These are phyloP conservation scores for Cosmia trapezina DNA, from an alignment of 2,888 invertebrate species.

Conservation along the genomic window DNA sequence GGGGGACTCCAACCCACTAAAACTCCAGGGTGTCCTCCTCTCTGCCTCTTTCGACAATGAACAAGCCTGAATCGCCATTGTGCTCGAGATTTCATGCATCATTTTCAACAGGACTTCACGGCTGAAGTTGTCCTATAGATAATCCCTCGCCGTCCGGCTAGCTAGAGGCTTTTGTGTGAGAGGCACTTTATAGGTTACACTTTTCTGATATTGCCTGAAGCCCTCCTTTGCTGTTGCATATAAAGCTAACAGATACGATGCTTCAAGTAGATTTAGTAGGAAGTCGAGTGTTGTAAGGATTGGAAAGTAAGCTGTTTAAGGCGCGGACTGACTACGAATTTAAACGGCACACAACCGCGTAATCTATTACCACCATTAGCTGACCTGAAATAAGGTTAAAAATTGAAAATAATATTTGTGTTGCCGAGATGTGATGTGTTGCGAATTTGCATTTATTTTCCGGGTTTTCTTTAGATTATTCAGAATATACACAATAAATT, in stretches of 20 bases:
- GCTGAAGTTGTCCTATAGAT: slow-evolving; percentile 27
- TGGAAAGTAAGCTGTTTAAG: not conserved
- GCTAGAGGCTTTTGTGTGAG: slow-evolving; percentile 32
- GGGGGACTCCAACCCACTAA: too few relatives aligned
- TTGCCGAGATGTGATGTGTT: too few relatives aligned
- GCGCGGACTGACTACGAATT: too few relatives aligned
- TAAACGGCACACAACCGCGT: too few relatives aligned
- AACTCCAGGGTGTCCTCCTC: too few relatives aligned
- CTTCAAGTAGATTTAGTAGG: slow-evolving; percentile 13
- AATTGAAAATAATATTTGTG: too few relatives aligned
- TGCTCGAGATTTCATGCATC: slow-evolving; percentile 13
- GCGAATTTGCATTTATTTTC: too few relatives aligned
- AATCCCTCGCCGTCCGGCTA: slow-evolving; percentile 25
- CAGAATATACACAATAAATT: too few relatives aligned
- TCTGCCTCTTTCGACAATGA: too few relatives aligned
- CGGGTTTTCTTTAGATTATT: too few relatives aligned
- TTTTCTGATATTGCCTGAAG: slow-evolving; percentile 44
- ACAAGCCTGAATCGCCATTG: slow-evolving; percentile 10
- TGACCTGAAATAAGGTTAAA: too few relatives aligned
- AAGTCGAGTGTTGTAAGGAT: slow-evolving; percentile 13
- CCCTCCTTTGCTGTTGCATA: slow-evolving; percentile 30
- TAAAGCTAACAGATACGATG: slow-evolving; percentile 13
- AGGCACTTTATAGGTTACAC: slow-evolving; percentile 38
- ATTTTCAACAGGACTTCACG: slow-evolving; percentile 20
- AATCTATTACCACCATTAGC: too few relatives aligned